Evolutionary conservation across 1,140 invertebrate genomes (phyloP).

Genomic region (Sinonovacula constricta): DNA sequence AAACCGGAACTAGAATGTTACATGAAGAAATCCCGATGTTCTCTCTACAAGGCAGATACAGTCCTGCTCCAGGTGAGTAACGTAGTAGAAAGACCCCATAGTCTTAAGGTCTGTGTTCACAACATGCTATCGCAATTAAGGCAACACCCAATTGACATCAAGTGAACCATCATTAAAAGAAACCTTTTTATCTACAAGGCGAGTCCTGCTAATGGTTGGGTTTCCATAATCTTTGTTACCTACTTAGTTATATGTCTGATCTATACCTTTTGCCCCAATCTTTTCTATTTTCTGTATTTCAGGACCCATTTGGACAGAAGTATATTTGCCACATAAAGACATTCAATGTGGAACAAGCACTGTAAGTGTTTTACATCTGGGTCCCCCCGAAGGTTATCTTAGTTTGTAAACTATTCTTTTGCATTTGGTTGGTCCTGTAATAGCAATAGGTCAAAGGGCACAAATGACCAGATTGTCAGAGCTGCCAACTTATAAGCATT

Average conservation of each 20-base stretch:
- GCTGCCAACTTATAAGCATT: too few species aligned
- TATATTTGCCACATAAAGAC: conserved; percentile 38
- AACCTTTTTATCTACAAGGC: too few species aligned
- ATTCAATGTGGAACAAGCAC: conserved; percentile 36
- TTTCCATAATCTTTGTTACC: too few species aligned
- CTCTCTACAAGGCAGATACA: conserved; percentile 85
- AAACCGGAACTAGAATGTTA: conserved; percentile 89
- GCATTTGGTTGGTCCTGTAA: neutral
- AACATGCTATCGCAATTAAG: too few species aligned
- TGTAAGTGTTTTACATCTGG: conserved; percentile 27
- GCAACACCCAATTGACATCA: too few species aligned
- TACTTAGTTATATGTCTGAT: too few species aligned
- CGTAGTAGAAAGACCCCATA: too few species aligned
- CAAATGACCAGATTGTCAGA: too few species aligned
- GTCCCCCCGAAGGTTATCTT: neutral
- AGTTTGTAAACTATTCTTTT: neutral
- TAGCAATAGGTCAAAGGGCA: neutral
- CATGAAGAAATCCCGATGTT: conserved; percentile 85
- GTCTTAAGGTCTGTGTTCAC: too few species aligned
- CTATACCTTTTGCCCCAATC: too few species aligned
- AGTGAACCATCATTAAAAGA: too few species aligned
- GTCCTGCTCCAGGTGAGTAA: conserved; percentile 85
- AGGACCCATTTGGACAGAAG: conserved; percentile 40
- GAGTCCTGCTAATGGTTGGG: too few species aligned
- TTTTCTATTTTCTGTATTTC: conserved; percentile 9